phyloP scores from a whole-genome alignment of 1,140 invertebrate species.

The Pseudomyrmex sp. region DNA sequence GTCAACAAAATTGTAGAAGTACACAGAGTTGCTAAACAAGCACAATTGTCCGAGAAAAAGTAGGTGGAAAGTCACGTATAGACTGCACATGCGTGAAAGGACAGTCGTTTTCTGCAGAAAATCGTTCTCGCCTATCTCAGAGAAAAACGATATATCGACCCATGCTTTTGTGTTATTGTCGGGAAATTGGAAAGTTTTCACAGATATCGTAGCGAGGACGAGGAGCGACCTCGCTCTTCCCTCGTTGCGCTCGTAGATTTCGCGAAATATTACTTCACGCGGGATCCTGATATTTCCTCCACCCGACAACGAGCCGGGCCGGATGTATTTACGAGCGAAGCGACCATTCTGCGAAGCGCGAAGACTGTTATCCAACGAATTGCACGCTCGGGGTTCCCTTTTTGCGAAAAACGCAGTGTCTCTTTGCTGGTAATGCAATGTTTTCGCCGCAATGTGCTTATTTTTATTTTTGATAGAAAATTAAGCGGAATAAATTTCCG shows the following conservation, averaged over 20 bases:
- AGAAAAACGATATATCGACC: constrained; percentile 67
- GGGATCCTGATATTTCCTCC: constrained; percentile 30
- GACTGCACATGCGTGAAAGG: background rate
- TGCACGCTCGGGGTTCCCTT: background rate
- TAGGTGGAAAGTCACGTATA: background rate
- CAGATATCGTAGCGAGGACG: constrained; percentile 68
- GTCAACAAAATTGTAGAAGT: no score
- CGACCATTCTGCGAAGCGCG: background rate
- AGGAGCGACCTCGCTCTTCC: constrained; percentile 21
- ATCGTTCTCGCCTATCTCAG: constrained; percentile 35
- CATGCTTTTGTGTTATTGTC: constrained; percentile 75
- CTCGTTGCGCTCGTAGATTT: constrained; percentile 62
- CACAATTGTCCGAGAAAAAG: background rate
- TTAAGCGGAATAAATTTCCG: no score
- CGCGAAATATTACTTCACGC: constrained; percentile 74
- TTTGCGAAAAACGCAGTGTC: background rate
- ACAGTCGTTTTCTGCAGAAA: constrained; percentile 29
- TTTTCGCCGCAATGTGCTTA: no score
- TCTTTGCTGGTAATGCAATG: no score
- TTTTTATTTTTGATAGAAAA: background rate
- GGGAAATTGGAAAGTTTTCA: constrained; percentile 80
- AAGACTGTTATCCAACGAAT: constrained; percentile 39
- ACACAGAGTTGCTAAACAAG: background rate
- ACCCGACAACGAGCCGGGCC: constrained; percentile 8
- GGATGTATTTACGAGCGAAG: constrained; percentile 37